These are phyloP conservation scores for Flexamia atlantica DNA, from an alignment of 2,888 invertebrate species.

Conservation along the genomic window DNA sequence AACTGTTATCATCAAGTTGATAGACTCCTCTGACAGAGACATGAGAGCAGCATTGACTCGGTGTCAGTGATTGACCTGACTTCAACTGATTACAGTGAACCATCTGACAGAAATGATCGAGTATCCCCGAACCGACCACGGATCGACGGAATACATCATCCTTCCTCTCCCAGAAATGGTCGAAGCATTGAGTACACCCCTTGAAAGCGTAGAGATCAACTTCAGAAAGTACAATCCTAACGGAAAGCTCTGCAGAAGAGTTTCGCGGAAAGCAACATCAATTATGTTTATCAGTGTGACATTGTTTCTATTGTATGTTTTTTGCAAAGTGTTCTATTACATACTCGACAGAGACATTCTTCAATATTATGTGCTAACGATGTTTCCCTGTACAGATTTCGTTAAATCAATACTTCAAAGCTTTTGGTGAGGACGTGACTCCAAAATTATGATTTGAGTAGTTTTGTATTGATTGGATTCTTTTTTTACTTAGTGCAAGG, in stretches of 20 bases:
- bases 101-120: neutral
- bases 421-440: no score
- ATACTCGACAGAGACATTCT: neutral
- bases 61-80: neutral
- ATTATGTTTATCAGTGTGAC: neutral
- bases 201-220: neutral
- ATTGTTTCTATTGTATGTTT: neutral
- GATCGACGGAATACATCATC: neutral
- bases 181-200: neutral
- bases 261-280: neutral
- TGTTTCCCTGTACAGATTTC: neutral
- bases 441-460: no score
- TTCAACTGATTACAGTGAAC: neutral
- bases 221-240: neutral
- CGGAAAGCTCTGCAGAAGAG: neutral
- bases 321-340: neutral
- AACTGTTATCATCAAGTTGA: neutral
- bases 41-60: neutral
- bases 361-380: neutral
- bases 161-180: constrained; percentile 6
- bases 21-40: neutral
- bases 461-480: no score
- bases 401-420: no score
- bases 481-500: no score
- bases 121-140: neutral